phyloP scores from a whole-genome alignment of 1,140 invertebrate species.

The Saccostrea cuccullata region DNA sequence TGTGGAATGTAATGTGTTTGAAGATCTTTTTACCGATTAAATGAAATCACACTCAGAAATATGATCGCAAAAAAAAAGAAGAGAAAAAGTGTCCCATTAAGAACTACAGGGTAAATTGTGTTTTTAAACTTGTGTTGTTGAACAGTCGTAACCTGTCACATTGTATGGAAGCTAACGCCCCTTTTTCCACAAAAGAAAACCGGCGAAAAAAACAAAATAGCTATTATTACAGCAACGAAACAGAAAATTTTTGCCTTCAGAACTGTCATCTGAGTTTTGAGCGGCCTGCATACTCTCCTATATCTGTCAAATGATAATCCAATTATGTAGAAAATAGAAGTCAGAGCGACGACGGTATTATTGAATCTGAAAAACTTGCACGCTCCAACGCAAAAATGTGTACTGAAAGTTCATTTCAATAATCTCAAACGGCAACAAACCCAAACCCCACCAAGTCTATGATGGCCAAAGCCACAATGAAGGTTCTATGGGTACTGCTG shows the following conservation, averaged over 20 bases:
- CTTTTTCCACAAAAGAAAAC: slow-evolving; percentile 38
- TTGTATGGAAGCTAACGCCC: slow-evolving; percentile 30
- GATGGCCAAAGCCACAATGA: slow-evolving; percentile 62
- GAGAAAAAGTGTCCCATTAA: slow-evolving; percentile 51
- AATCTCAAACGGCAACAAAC: slow-evolving; percentile 66
- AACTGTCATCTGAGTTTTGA: too few species aligned
- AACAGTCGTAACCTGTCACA: slow-evolving; percentile 52
- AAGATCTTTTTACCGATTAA: slow-evolving; percentile 60
- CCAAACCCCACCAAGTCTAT: slow-evolving; percentile 60
- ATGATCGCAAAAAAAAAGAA: slow-evolving; percentile 57
- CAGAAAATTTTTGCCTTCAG: too few species aligned
- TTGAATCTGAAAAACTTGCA: too few species aligned
- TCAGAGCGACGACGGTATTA: too few species aligned
- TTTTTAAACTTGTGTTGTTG: slow-evolving; percentile 53
- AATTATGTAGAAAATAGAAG: too few species aligned
- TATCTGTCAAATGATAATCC: too few species aligned
- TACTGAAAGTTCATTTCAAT: too few species aligned
- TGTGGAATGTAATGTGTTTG: slow-evolving; percentile 45
- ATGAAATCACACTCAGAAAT: slow-evolving; percentile 57
- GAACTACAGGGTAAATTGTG: slow-evolving; percentile 52
- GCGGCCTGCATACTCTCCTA: too few species aligned
- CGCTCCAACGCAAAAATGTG: too few species aligned
- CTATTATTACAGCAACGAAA: too few species aligned
- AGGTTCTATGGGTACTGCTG: slow-evolving; percentile 60
- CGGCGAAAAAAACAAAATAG: too few species aligned